Evolutionary conservation across 2,113 vertebrate genomes (phyloP), one percentile per base, ranked within the genome.

Genomic region (Nyctibius bracteatus): DNA sequence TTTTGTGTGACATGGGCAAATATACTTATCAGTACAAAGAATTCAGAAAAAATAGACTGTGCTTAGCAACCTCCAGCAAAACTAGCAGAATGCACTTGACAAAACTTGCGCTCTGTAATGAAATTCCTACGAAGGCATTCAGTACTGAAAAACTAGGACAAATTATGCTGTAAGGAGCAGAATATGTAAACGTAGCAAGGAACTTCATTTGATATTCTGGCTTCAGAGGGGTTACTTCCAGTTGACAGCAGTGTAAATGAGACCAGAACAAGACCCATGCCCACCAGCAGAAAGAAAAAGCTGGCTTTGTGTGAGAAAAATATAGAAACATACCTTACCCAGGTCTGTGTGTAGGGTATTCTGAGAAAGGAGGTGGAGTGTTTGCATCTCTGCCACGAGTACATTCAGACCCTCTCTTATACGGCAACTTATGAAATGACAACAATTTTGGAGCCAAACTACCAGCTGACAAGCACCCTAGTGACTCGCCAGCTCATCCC

Each of bases 161-260:
- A 95, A 96, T 90, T 24, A 89, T 82, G 86, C 96, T 96, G 92
- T 94, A 93, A 95, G 92, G 88, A 96, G 94, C 13, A 30, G 92
- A 94, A 95, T 93, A 96, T 86, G 77, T 93, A 94, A 95, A 96
- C 61, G 54, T 73, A 49, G 92, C 81, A 89, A 87, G 84, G 65
- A 91, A 58, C 80, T 97, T 80, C 77, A 33, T 85, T 88, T 92
- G 30, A 10, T 80, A 31, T 81, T 67, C 91, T 79, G 88, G 86
- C 66, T 95, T 94, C 86, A 84, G 82, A 94, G 63, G 80, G 88
- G 92, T 88, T 92, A 88, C 88, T 91, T 54, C 37, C 84, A 87
- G 39, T 31, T 95, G 91, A 31, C 68, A 93, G 75, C 59, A 30
- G 63, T 1, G 33, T 37, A 85, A 86, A 54, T 0, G 7, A 62